Evolutionary conservation across 2,888 invertebrate species (phyloP).

Genomic region (Drosophila emarginata): DNA sequence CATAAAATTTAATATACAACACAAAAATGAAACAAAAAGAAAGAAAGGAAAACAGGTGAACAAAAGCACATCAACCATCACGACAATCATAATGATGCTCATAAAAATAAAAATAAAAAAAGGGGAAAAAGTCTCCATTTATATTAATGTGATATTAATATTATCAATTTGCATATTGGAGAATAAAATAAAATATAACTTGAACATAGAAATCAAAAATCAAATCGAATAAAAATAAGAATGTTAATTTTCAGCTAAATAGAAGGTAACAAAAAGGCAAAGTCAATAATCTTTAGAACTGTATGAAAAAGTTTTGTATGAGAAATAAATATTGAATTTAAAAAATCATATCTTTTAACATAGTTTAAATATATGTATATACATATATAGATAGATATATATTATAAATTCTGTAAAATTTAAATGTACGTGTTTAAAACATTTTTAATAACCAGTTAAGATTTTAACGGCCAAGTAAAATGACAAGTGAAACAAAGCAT

Average conservation of each 20-base stretch:
- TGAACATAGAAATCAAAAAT: neutral
- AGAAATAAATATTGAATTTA: too few relatives aligned
- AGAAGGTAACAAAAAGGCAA: too few relatives aligned
- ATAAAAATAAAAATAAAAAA: neutral
- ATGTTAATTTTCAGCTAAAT: too few relatives aligned
- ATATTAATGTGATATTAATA: conserved; percentile 5
- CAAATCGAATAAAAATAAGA: neutral
- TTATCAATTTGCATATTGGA: conserved; percentile 2
- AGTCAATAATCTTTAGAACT: too few relatives aligned
- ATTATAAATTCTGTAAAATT: too few relatives aligned
- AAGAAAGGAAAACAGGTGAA: neutral
- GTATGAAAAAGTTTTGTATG: too few relatives aligned
- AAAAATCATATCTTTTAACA: too few relatives aligned
- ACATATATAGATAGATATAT: too few relatives aligned
- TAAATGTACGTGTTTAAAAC: too few relatives aligned
- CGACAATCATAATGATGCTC: neutral
- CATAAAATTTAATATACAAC: neutral
- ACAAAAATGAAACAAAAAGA: neutral
- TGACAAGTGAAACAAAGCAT: conserved; percentile 48
- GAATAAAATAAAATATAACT: neutral
- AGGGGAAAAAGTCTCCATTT: neutral
- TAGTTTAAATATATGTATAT: too few relatives aligned
- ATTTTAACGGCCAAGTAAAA: conserved; percentile 60
- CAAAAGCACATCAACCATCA: neutral
- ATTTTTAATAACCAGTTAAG: conserved; percentile 10